These are phyloP conservation scores for Oscheius onirici DNA, from an alignment of 2,888 invertebrate genomes.

Conservation along the genomic window DNA sequence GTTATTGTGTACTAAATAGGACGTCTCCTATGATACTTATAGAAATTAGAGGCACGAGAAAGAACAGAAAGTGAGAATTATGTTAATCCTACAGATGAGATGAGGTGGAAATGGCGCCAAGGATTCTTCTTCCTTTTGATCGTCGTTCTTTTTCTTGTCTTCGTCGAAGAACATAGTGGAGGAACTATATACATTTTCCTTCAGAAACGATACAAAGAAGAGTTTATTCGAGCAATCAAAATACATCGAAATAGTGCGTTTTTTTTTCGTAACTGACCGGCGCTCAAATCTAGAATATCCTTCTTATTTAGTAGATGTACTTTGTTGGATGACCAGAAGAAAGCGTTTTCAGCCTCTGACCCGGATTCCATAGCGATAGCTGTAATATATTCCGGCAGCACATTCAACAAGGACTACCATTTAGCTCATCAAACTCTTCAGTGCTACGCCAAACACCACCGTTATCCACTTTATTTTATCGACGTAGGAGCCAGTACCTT, in stretches of 20 bases:
- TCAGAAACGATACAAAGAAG: slow-evolving; percentile 33
- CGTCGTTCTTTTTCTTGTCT: neutral
- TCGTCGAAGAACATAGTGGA: slow-evolving; percentile 30
- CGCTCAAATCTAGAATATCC: too few species aligned
- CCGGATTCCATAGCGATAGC: slow-evolving; percentile 36
- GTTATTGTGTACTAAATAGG: too few species aligned
- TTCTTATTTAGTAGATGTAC: too few species aligned
- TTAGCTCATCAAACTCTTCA: slow-evolving; percentile 14
- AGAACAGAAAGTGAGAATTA: too few species aligned
- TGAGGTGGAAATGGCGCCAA: slow-evolving; percentile 14
- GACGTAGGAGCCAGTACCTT: slow-evolving; percentile 1
- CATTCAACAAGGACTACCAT: slow-evolving; percentile 28
- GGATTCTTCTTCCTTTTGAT: neutral
- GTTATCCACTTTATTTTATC: slow-evolving; percentile 21
- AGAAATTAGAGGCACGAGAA: too few species aligned
- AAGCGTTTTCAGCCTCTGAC: neutral
- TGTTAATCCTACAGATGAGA: slow-evolving; percentile 22
- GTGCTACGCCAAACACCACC: slow-evolving; percentile 16
- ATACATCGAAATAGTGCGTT: slow-evolving; percentile 13
- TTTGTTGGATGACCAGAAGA: too few species aligned
- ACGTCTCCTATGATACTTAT: neutral
- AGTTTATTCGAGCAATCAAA: slow-evolving; percentile 19
- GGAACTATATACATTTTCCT: slow-evolving; percentile 26
- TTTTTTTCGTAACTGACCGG: too few species aligned
- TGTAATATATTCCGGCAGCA: slow-evolving; percentile 17